A percentile compares a stretch with the other conserved stretches of the same genome.
Evolutionary conservation across 2,797 vertebrate genomes (phyloP).

Genomic region (Australoheros facetus): DNA sequence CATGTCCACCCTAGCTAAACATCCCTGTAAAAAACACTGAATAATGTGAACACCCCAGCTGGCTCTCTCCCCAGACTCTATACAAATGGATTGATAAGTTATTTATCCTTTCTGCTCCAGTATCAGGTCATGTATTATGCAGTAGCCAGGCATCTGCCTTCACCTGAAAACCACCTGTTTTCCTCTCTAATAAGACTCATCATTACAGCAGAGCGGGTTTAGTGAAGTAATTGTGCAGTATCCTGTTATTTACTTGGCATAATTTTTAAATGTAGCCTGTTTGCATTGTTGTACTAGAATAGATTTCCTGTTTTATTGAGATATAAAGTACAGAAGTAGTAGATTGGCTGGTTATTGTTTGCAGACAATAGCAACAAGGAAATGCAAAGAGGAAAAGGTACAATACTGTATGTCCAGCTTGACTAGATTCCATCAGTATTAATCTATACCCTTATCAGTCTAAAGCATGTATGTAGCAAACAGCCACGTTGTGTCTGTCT

Average conservation of each 20-base stretch:
- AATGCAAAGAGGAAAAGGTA: not conserved
- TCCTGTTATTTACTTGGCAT: not conserved
- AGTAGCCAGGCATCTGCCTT: constrained; percentile 55
- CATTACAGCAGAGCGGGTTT: not conserved
- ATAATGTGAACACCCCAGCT: constrained; percentile 9
- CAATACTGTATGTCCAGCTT: not conserved
- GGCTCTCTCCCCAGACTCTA: constrained; percentile 12
- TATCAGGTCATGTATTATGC: constrained; percentile 78
- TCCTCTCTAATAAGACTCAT: constrained; percentile 7
- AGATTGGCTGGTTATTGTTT: not conserved
- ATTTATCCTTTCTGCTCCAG: constrained; percentile 68
- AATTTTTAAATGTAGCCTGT: not conserved
- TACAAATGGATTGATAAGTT: constrained; percentile 57
- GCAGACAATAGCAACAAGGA: constrained; percentile 7
- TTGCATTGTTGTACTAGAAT: not conserved
- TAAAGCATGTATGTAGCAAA: not conserved
- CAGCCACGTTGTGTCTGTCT: not conserved
- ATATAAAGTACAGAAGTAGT: not conserved
- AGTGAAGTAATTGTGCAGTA: not conserved
- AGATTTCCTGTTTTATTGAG: not conserved
- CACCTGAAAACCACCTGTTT: constrained; percentile 75
- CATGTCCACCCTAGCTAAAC: not conserved
- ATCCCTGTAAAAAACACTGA: not conserved
- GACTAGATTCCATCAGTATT: constrained; percentile 26
- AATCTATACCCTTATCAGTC: not conserved